A percentile compares a stretch with the other conserved stretches of the same genome.
These are phyloP conservation scores for Erebia palarica DNA, from an alignment of 2,888 invertebrate genomes.

Conservation along the genomic window DNA sequence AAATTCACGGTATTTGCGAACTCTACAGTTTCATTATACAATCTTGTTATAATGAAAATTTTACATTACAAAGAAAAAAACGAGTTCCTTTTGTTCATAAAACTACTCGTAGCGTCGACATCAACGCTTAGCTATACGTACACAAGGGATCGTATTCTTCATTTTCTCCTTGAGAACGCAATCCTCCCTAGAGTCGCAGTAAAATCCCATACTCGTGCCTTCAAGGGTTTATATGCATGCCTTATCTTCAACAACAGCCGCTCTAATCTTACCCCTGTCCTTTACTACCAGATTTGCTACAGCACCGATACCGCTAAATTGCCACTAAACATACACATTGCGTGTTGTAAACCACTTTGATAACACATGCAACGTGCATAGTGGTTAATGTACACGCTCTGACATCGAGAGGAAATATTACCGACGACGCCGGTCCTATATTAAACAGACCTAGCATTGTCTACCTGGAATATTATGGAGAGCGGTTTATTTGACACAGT, in stretches of 20 bases:
- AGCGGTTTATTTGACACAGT: constrained; percentile 25
- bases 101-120: not conserved
- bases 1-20: too few species aligned
- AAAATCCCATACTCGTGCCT: constrained; percentile 29
- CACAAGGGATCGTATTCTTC: constrained; percentile 11
- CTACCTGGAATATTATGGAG: constrained; percentile 24
- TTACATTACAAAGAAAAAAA: not conserved
- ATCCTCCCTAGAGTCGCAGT: constrained; percentile 17
- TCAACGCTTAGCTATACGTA: not conserved
- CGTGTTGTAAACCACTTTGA: constrained; percentile 35
- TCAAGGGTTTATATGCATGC: constrained; percentile 38
- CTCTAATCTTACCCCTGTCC: constrained; percentile 31
- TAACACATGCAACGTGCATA: constrained; percentile 32
- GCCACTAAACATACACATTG: constrained; percentile 34
- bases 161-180: constrained; percentile 21
- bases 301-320: constrained; percentile 26
- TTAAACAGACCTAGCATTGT: constrained; percentile 19
- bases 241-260: constrained; percentile 38
- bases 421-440: constrained; percentile 6
- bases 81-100: not conserved
- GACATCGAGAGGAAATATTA: constrained; percentile 26
- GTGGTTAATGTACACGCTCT: constrained; percentile 37
- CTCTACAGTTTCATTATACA: too few species aligned
- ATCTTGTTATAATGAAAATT: not conserved
- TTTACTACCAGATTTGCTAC: constrained; percentile 19